Conservation (phyloP, 2,888 invertebrate genomes). For the Orthosia gothica region DNA sequence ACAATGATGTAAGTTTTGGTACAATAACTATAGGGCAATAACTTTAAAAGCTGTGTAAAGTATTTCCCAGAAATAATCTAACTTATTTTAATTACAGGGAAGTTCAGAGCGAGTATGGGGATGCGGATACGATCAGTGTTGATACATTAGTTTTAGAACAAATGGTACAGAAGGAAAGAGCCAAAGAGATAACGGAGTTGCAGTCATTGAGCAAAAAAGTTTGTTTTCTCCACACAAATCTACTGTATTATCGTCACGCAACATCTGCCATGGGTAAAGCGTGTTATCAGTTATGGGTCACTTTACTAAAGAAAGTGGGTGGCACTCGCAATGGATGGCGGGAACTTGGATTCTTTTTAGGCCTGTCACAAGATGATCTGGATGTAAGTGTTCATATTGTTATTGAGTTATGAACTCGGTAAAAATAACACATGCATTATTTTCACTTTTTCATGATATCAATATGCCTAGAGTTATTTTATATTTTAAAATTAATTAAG, state of each 20-base stretch:
- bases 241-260: slow-evolving; percentile 85
- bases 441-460: not conserved
- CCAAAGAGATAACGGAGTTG: slow-evolving; percentile 81
- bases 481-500: not conserved
- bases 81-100: slow-evolving; percentile 79
- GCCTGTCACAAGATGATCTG: slow-evolving; percentile 83
- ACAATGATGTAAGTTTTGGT: slow-evolving; percentile 44
- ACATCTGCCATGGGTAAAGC: slow-evolving; percentile 82
- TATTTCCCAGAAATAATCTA: slow-evolving; percentile 17
- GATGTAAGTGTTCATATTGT: slow-evolving; percentile 80
- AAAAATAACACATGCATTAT: slow-evolving; percentile 9
- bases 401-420: not conserved
- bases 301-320: slow-evolving; percentile 83
- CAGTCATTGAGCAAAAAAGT: slow-evolving; percentile 84
- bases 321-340: slow-evolving; percentile 86
- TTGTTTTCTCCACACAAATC: slow-evolving; percentile 82
- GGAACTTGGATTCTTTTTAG: slow-evolving; percentile 83
- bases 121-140: slow-evolving; percentile 84
- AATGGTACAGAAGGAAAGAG: slow-evolving; percentile 80
- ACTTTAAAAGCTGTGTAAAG: not conserved
- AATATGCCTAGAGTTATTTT: not conserved
- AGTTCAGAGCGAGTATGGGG: slow-evolving; percentile 74
- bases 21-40: slow-evolving; percentile 9
- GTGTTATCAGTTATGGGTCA: slow-evolving; percentile 86
- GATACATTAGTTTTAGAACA: slow-evolving; percentile 85